Evolutionary conservation across 2,888 invertebrate genomes (phyloP), one percentile per base, ranked within the genome.

Genomic region (Machimus atricapillus): DNA sequence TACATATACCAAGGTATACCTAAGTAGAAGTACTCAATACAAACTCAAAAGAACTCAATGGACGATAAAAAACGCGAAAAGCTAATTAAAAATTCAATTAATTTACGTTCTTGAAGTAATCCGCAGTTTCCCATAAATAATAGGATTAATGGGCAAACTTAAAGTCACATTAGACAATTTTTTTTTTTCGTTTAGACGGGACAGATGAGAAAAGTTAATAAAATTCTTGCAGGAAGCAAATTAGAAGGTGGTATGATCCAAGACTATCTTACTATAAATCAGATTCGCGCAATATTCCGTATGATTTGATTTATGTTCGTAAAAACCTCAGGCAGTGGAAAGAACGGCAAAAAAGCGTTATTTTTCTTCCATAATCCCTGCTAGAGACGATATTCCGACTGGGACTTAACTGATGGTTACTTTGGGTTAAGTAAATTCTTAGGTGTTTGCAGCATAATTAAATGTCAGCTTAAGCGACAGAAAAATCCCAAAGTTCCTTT

Each of bases 401-500:
- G 74, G 74, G 37, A 56, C 37, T 85, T 31, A 73, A 73, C 37
- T 85, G 74, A 73, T 74, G 85, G 74, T 58, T 83, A 58, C 66
- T 83, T 19, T 31, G n/a, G 52, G 77, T 31, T 56, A 86, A 77
- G 86, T 56, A 86, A 86, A 77, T 74, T 56, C 86, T 76, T n/a
- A 86, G 77, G 52, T 77, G 76, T 52, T 77, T 77, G 56, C 86
- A 86, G 86, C 76, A 87, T 88, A 88, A 88, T 88, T 88, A 88
- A 88, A 88, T 88, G 88, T 88, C 87, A 88, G 85, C 81, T 85
- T 85, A 88, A 87, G 81, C 88, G 74, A 85, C 37, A 58, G 81
- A 37, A 40, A 88, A 88, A 88, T 88, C 88, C 86, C 85, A 7
- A 37, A 78, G 81, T 87, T 88, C 85, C 66, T 46, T 85, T 78